Evolutionary conservation across 1,140 invertebrate genomes (phyloP), one percentile per base, ranked within the genome.

Genomic region (Papilio aristodemus): DNA sequence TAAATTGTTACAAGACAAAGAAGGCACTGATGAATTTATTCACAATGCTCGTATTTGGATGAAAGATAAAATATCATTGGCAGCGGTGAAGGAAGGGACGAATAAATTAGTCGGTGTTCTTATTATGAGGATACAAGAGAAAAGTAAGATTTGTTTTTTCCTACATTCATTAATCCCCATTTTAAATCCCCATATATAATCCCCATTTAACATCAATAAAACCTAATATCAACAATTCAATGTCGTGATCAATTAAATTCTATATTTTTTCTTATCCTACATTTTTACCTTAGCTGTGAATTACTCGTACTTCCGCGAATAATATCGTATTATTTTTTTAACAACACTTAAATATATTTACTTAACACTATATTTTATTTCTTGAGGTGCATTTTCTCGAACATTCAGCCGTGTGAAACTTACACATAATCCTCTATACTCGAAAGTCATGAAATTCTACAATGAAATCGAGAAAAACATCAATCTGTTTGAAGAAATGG

Each of bases 61-160:
- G 85, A 93, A 93, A 64, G 94, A 95, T 64, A 93, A 93, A 19
- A 92, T 92, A 69, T 94, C 94, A 1, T 85, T 95, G 38, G 90
- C 93, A 0, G 94, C 93, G 1, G 81, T 94, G 0, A 93, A 94
- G 69, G 83, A 92, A 72, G 84, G 87, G 38, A 91, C 90, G 0
- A 91, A 92, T 46, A 87, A 92, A 50, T 76, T 93, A 8, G 79
- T 94, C 10, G 93, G 93, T 5, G 82, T 92, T 0, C 85, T 91
- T 0, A 89, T 94, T 36, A 83, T 91, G 75, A 91, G 93, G 76
- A 89, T 93, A 64, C 92, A 91, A 68, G 90, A 92, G 54, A 91
- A 87, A 75, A 81, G 91, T 92, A 67, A 77, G 83, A 84, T 57
- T 50, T 32, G 27, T 32, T 59, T 32, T 59, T 5, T 58, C 11